A percentile compares a stretch with the other conserved stretches of the same genome.
phyloP scores from a whole-genome alignment of 2,888 invertebrate genomes.

The Tipula helvola region DNA sequence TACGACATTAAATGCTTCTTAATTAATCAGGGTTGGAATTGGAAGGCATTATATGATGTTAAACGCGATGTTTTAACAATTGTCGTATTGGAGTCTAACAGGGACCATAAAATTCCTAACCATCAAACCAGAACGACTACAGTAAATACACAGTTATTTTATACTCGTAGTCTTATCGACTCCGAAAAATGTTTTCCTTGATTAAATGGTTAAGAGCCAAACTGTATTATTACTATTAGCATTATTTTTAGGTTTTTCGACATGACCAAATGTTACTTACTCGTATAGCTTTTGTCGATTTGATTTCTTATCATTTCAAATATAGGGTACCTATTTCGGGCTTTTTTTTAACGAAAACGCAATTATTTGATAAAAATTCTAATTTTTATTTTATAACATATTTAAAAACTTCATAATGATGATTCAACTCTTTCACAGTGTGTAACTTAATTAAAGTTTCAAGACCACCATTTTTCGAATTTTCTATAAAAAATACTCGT shows the following conservation, averaged over 20 bases:
- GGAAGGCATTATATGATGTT: not conserved
- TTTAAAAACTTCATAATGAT: conserved; percentile 75
- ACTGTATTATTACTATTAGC: not conserved
- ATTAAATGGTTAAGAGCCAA: not conserved
- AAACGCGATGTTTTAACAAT: no score
- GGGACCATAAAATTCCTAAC: not conserved
- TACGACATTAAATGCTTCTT: not conserved
- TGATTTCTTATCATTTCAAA: not conserved
- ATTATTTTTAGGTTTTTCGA: not conserved
- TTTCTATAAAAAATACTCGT: conserved; percentile 63
- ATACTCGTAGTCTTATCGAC: not conserved
- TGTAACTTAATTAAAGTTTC: conserved; percentile 64
- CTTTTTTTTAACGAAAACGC: not conserved
- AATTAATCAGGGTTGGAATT: not conserved
- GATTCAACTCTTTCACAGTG: conserved; percentile 66
- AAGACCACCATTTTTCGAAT: conserved; percentile 52
- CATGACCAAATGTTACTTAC: not conserved
- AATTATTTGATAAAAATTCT: not conserved
- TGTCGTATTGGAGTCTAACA: no score
- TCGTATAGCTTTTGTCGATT: not conserved
- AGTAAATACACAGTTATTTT: not conserved
- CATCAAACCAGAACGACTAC: not conserved
- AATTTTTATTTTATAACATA: not conserved
- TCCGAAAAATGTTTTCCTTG: not conserved
- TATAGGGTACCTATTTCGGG: not conserved